A percentile compares a stretch with the other conserved stretches of the same genome.
phyloP scores from a whole-genome alignment of 2,113 vertebrate genomes.

The Tupaia chinensis region DNA sequence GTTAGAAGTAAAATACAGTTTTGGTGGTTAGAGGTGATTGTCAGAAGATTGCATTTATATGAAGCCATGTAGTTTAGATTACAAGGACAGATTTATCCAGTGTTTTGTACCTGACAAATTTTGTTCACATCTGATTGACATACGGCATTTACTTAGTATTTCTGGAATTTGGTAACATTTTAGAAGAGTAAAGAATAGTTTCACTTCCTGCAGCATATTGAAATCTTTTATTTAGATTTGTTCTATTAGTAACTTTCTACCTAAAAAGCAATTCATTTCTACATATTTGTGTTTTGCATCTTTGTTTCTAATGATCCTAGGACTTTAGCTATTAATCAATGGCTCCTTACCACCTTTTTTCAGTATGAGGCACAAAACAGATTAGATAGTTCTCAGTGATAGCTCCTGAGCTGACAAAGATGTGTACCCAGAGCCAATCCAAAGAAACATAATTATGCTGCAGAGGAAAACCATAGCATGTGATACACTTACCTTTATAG shows the following conservation, averaged over 20 bases:
- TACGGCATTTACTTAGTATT: not conserved
- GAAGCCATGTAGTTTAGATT: not conserved
- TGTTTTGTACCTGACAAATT: not conserved
- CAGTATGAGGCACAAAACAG: not conserved
- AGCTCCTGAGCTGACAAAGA: not conserved
- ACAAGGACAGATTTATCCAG: not conserved
- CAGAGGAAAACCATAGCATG: not conserved
- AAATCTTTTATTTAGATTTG: constrained; percentile 3
- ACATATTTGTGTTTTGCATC: not conserved
- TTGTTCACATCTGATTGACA: constrained; percentile 31
- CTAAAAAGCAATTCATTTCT: not conserved
- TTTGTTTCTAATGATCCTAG: not conserved
- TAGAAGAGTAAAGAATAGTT: constrained; percentile 38
- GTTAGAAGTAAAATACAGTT: constrained; percentile 17
- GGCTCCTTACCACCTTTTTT: not conserved
- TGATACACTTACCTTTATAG: not conserved
- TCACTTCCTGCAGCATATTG: constrained; percentile 38
- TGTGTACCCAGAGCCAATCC: not conserved
- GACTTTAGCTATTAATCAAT: not conserved
- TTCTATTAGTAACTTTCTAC: not conserved
- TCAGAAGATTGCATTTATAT: not conserved
- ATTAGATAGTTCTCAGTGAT: not conserved
- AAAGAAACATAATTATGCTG: not conserved
- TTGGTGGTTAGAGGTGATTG: not conserved
- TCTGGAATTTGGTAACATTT: constrained; percentile 62